phyloP scores from a whole-genome alignment of 2,113 vertebrate genomes.

The Sylvietta virens region DNA sequence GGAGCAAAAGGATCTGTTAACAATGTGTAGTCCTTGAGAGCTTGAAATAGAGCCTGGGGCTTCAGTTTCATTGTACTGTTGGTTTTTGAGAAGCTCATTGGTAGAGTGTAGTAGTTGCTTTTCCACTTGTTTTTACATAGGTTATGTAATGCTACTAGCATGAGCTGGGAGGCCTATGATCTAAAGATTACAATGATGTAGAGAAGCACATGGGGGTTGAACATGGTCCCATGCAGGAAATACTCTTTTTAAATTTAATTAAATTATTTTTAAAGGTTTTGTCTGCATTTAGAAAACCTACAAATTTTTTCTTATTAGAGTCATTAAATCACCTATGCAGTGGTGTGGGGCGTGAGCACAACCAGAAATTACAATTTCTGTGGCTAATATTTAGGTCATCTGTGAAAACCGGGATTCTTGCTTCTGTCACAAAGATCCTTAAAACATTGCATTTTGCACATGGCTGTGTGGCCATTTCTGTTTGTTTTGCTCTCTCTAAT shows the following conservation, averaged over 20 bases:
- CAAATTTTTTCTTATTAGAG: background rate
- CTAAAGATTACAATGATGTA: background rate
- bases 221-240: background rate
- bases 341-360: background rate
- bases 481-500: background rate
- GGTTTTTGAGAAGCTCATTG: background rate
- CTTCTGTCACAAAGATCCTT: background rate
- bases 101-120: background rate
- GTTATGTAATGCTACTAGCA: accelerated
- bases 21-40: background rate
- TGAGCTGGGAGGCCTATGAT: background rate
- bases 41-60: background rate
- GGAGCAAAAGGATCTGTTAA: background rate
- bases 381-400: background rate
- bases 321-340: background rate
- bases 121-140: background rate
- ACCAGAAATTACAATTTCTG: background rate
- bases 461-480: background rate
- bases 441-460: background rate
- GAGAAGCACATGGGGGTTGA: background rate
- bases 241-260: background rate
- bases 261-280: background rate
- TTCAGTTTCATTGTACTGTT: background rate
- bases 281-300: background rate
- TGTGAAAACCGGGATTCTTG: background rate